Evolutionary conservation across 1,140 invertebrate species (phyloP), one percentile per base, ranked within the genome.

Genomic region (Ostrea denselamellosa): DNA sequence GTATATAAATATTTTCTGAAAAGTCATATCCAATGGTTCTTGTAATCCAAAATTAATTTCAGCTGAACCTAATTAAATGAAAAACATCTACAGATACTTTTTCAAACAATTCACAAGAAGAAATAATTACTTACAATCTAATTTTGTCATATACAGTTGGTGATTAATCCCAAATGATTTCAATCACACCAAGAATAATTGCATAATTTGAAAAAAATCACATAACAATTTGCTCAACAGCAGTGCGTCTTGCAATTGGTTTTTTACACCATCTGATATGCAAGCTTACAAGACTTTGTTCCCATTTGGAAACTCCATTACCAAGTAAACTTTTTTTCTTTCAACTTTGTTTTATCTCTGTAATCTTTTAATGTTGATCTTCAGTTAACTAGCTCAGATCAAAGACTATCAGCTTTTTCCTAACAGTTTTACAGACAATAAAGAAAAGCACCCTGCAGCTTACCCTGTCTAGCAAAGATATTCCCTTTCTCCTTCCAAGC

Each of bases 301-400:
- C 68, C 68, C 68, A 77, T 77, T 77, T 77, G 68, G 68, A 77
- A 77, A 77, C 68, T 77, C 68, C 68, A 77, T 77, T 77, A 77
- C 68, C 8, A 17, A 77, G 68, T 77, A 77, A 77, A 77, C 68
- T 77, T 77, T 77, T n/a, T 77, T 77, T 77, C 68, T 77, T 77
- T 77, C 68, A 77, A 77, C 68, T 77, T 28, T 77, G 17, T 77
- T 77, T 77, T 77, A 77, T 77, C 68, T 77, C 68, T 77, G 68
- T 77, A 77, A 77, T 77, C 68, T 77, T 77, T 77, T 77, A 77
- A 77, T 77, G 68, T 77, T 77, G 68, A 77, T 77, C 68, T 77
- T 28, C 68, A 77, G 68, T 77, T 77, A 77, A 77, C 68, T 77
- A 77, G 68, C 68, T 77, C 68, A 77, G 68, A 77, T 77, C 68